Percentiles rank a stretch among this genome's conserved stretches.
Evolutionary conservation across 2,113 vertebrate genomes (phyloP).

Genomic region (Macroglossus sobrinus): DNA sequence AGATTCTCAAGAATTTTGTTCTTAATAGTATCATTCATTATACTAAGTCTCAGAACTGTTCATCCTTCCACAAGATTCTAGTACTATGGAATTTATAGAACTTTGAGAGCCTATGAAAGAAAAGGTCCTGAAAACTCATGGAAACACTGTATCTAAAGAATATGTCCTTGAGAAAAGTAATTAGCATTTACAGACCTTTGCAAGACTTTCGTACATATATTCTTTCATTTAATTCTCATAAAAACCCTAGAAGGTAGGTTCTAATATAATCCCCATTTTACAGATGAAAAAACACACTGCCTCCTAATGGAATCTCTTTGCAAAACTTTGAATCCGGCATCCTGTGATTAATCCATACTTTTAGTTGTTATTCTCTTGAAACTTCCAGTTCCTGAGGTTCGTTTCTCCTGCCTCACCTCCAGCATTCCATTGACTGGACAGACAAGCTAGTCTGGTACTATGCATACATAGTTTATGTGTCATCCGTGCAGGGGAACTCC

Average conservation of each 20-base stretch:
- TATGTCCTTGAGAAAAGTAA: neutral
- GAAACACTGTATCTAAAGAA: neutral
- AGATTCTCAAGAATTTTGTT: neutral
- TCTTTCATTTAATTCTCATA: slow-evolving; percentile 9
- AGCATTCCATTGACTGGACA: neutral
- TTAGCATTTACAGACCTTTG: neutral
- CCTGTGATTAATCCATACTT: neutral
- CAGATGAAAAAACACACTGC: neutral
- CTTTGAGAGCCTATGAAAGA: neutral
- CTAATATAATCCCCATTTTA: slow-evolving; percentile 7
- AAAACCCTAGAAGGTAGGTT: neutral
- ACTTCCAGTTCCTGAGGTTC: slow-evolving; percentile 1
- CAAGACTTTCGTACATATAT: neutral
- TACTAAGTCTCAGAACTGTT: neutral
- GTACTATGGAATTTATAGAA: neutral
- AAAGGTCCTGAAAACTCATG: slow-evolving; percentile 16
- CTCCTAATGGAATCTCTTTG: neutral
- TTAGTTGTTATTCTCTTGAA: neutral
- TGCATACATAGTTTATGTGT: neutral
- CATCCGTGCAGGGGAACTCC: neutral
- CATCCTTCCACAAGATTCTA: slow-evolving; percentile 11
- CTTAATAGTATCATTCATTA: neutral
- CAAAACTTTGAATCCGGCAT: neutral
- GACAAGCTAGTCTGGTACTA: neutral
- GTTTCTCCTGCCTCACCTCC: neutral